phyloP scores from a whole-genome alignment of 1,140 invertebrate genomes.

The Homalodisca vitripennis region DNA sequence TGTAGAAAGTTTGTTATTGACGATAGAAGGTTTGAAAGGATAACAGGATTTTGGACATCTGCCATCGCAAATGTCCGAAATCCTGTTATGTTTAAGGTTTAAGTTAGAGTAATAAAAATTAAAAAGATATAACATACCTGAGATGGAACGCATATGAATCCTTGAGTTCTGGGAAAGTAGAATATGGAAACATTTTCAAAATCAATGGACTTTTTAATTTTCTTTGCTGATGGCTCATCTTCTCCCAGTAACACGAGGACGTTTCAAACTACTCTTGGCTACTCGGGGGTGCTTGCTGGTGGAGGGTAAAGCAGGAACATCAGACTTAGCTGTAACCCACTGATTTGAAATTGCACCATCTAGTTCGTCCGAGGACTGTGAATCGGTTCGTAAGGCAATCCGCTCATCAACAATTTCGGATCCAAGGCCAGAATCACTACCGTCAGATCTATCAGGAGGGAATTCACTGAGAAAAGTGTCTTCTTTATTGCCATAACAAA shows the following conservation, averaged over 20 bases:
- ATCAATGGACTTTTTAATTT: constrained; percentile 74
- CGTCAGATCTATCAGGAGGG: constrained; percentile 61
- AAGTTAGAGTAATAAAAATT: no score
- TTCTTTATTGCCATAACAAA: not conserved
- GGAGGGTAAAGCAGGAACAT: constrained; percentile 14
- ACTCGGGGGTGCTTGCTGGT: constrained; percentile 36
- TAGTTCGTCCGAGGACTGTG: constrained; percentile 35
- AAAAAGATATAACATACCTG: no score
- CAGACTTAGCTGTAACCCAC: not conserved
- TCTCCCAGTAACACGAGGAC: constrained; percentile 32
- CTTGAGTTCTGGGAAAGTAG: constrained; percentile 93
- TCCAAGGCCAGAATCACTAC: constrained; percentile 75
- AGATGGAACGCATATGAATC: constrained; percentile 97
- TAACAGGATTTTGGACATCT: no score
- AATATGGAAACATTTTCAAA: constrained; percentile 93
- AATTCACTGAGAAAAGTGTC: constrained; percentile 29
- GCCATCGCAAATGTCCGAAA: no score
- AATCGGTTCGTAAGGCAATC: constrained; percentile 35
- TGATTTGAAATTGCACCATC: constrained; percentile 7
- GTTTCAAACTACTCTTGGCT: constrained; percentile 57
- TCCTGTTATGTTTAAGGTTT: no score
- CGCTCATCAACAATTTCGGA: constrained; percentile 50
- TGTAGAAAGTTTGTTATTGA: no score
- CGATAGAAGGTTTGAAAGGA: no score
- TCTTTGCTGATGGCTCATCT: constrained; percentile 43